A percentile compares a stretch with the other conserved stretches of the same genome.
phyloP scores from a whole-genome alignment of 1,140 invertebrate species.

The Metopolophium dirhodum region DNA sequence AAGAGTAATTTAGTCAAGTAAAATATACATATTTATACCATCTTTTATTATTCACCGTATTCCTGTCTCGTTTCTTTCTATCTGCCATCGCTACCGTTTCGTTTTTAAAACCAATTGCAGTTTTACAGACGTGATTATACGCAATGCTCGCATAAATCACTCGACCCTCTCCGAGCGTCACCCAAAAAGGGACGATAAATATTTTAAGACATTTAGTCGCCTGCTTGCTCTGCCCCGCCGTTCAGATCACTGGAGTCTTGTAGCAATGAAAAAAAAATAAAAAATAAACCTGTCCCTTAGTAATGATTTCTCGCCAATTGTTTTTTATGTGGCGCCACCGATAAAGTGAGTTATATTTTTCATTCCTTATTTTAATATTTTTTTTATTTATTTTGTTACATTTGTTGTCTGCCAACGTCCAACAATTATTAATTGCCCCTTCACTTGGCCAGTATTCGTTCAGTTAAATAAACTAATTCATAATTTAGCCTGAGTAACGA shows the following conservation, averaged over 20 bases:
- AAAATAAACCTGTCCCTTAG: not conserved
- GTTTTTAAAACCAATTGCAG: slow-evolving; percentile 38
- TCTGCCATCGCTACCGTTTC: not conserved
- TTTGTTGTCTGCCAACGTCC: not conserved
- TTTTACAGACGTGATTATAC: slow-evolving; percentile 26
- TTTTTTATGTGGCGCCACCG: slow-evolving; percentile 25
- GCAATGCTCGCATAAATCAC: slow-evolving; percentile 33
- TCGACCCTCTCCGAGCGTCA: not conserved
- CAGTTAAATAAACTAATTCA: not conserved
- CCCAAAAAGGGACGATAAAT: slow-evolving; percentile 33
- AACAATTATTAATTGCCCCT: not conserved
- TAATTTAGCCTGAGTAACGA: not conserved
- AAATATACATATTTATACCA: not conserved
- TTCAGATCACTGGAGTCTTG: not conserved
- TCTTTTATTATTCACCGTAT: slow-evolving; percentile 20
- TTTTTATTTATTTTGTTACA: slow-evolving; percentile 6
- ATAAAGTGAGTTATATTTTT: slow-evolving; percentile 5
- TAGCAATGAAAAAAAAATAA: not conserved
- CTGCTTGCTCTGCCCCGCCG: not conserved
- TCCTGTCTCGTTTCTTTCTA: not conserved
- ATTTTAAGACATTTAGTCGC: slow-evolving; percentile 44
- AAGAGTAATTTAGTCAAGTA: slow-evolving; percentile 16
- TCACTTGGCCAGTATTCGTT: not conserved
- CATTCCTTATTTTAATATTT: not conserved
- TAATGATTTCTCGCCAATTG: slow-evolving; percentile 2